Conservation (phyloP, 2,888 invertebrate genomes). For the Macrophya annulata region DNA sequence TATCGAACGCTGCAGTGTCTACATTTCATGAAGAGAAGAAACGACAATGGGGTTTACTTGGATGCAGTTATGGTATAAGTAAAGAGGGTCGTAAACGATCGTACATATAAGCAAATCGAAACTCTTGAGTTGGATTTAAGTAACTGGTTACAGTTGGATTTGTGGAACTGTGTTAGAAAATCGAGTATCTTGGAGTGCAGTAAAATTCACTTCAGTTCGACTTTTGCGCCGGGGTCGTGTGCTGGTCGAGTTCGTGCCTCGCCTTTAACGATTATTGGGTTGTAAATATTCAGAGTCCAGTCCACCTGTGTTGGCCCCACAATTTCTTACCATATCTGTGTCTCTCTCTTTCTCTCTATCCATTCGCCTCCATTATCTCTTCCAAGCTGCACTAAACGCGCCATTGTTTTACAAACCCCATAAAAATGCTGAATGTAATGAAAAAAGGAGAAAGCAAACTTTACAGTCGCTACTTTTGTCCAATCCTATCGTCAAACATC, state of each 20-base stretch:
- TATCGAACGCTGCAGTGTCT: background rate
- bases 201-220: conserved; percentile 56
- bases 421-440: conserved; percentile 6
- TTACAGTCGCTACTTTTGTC: conserved; percentile 13
- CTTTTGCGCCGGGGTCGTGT: conserved; percentile 51
- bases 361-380: conserved; percentile 46
- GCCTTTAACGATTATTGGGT: conserved; percentile 73
- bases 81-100: background rate
- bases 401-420: conserved; percentile 75
- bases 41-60: background rate
- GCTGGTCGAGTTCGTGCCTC: conserved; percentile 62
- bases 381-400: conserved; percentile 51
- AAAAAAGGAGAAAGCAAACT: conserved; percentile 15
- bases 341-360: conserved; percentile 55
- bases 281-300: conserved; percentile 68
- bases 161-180: conserved; percentile 40
- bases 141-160: conserved; percentile 45
- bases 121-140: conserved; percentile 46
- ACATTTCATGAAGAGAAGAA: background rate
- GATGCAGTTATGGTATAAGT: background rate
- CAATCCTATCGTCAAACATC: background rate
- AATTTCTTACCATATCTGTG: conserved; percentile 57
- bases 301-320: conserved; percentile 66
- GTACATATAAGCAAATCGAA: conserved; percentile 12
- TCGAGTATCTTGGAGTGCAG: conserved; percentile 38